Base-by-base conservation (phyloP, 2,888 invertebrate genomes). In the Trichogramma dendrolimi region DNA sequence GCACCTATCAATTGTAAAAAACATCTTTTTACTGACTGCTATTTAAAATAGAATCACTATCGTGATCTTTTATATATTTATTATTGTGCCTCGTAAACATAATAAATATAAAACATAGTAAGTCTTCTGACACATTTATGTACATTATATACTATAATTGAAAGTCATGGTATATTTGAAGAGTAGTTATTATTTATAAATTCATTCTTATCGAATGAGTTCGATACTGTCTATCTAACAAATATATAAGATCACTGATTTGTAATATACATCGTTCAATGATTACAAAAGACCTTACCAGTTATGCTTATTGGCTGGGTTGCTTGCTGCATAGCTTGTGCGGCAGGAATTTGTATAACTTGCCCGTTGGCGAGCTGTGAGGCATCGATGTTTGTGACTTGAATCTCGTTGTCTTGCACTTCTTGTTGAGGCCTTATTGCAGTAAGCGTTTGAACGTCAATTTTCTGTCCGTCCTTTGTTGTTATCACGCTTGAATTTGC, bases 261-360 rank as follows among this genome's bases (percentile, higher is more conserved):
- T 59, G 5, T 46, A 3, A 47, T 50, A 42, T n/a, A 52, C 58
- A 48, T 47, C 5, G 47, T 14, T 41, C 52, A 52, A 56, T 27
- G 27, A 27, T 27, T 27, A 2, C 27, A 27, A 27, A 27, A 27
- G 27, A 27, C 27, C 4, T 56, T 67, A 72, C 77, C 77, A 67
- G 86, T 88, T 61, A 89, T 87, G 8, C 90, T 88, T 60, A 90
- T 86, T 2, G 89, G 86, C 73, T 89, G 89, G 8, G 77, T 74
- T 7, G 75, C 67, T 11, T 71, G 69, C 58, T 76, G 77, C 6
- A 73, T 61, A 38, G 73, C 68, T 60, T 68, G 68, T 11, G 71
- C 70, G 39, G 76, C 67, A 4, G 78, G 79, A 50, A 79, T 79
- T 68, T 79, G 79, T 70, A 79, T 78, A 4, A 79, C 77, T 71